phyloP scores from a whole-genome alignment of 2,113 vertebrate species.

The Helogale parvula region DNA sequence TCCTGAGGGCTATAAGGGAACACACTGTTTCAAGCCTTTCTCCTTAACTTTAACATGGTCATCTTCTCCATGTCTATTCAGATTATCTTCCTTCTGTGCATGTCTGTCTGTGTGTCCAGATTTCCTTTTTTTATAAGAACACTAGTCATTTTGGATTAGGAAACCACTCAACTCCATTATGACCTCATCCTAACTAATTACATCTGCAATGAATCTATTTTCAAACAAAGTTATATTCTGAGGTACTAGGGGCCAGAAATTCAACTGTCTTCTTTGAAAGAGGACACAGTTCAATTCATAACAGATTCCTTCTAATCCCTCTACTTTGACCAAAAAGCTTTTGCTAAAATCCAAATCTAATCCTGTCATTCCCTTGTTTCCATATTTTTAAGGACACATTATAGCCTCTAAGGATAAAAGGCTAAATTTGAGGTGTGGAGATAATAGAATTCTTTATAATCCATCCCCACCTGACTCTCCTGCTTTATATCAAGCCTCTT shows the following conservation, averaged over 20 bases:
- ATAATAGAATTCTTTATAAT: not conserved
- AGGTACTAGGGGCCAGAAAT: not conserved
- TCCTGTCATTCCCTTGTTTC: not conserved
- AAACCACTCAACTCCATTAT: not conserved
- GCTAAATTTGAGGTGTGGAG: not conserved
- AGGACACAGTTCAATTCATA: not conserved
- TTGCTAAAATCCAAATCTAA: slow-evolving; percentile 9
- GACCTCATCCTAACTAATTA: slow-evolving; percentile 5
- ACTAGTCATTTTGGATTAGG: not conserved
- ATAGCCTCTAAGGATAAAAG: slow-evolving; percentile 19
- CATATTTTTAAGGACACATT: slow-evolving; percentile 2
- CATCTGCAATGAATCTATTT: not conserved
- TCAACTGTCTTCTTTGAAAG: slow-evolving; percentile 1
- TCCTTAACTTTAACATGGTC: not conserved
- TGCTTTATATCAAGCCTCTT: slow-evolving; percentile 8
- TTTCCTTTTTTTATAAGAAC: not conserved
- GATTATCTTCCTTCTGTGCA: not conserved
- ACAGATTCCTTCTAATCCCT: not conserved
- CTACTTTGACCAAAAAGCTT: not conserved
- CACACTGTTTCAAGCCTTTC: not conserved
- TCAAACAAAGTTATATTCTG: not conserved
- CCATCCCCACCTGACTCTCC: not conserved
- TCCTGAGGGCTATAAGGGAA: not conserved
- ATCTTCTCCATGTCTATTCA: not conserved
- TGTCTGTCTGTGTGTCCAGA: not conserved